Percentiles rank a stretch among this genome's conserved stretches.
These are phyloP conservation scores for Bursaphelenchus mucronatus DNA, from an alignment of 1,140 invertebrate species.

Conservation along the genomic window DNA sequence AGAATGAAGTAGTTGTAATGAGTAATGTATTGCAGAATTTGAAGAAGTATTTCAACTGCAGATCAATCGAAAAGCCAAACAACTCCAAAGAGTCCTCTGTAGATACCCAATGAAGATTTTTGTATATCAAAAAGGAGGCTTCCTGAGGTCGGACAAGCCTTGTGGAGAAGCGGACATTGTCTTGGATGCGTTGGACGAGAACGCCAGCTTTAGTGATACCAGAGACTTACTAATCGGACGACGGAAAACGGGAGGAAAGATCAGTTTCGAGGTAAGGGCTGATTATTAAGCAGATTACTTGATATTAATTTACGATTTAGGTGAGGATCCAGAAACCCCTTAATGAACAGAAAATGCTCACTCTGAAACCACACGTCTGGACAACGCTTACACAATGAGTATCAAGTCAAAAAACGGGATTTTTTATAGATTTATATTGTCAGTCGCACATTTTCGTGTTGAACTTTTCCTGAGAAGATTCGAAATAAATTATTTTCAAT, in stretches of 20 bases:
- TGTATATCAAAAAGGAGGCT: slow-evolving; percentile 43
- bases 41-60: slow-evolving; percentile 30
- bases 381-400: background rate
- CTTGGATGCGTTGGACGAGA: slow-evolving; percentile 27
- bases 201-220: slow-evolving; percentile 21
- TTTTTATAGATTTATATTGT: too few relatives aligned
- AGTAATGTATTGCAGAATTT: slow-evolving; percentile 29
- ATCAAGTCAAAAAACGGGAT: too few relatives aligned
- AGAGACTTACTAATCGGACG: slow-evolving; percentile 24
- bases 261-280: slow-evolving; percentile 23
- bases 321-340: slow-evolving; percentile 27
- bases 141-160: slow-evolving; percentile 36
- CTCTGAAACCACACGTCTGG: slow-evolving; percentile 9
- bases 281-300: slow-evolving; percentile 14
- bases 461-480: too few relatives aligned
- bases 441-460: too few relatives aligned
- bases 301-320: slow-evolving; percentile 16
- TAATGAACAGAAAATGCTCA: slow-evolving; percentile 26
- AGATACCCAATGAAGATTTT: slow-evolving; percentile 32
- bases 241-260: slow-evolving; percentile 27
- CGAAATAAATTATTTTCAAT: too few relatives aligned
- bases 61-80: slow-evolving; percentile 39
- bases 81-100: slow-evolving; percentile 25
- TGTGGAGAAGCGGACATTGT: slow-evolving; percentile 35
- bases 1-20: background rate